Evolutionary conservation across 2,113 vertebrate genomes (phyloP), one percentile per base, ranked within the genome.

Genomic region (Protomyctophum bolini): DNA sequence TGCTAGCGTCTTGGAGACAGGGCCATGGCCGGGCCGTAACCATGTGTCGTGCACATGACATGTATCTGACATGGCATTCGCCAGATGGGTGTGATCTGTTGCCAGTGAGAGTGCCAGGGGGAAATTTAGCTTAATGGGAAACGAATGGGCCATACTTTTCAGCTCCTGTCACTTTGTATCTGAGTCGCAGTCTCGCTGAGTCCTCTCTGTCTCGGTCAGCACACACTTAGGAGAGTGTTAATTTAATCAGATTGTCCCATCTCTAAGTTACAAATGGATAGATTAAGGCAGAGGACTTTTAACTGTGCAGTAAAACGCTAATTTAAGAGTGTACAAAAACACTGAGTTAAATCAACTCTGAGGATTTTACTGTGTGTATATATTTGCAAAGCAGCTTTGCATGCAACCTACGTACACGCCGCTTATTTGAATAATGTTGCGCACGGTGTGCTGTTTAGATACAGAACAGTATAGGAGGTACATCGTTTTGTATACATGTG

Each of bases 301-400:
- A 41, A 41, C 3, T 41, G 33, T 41, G 33, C 33, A 41, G 33
- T 41, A 41, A 41, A 41, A 41, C 33, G 3, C 5, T 41, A 41
- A 41, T 41, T 41, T 41, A 41, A 41, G 33, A 41, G 33, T 41
- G 33, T 41, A 41, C 33, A 41, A 6, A 41, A 41, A 41, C 33
- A 41, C 33, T 41, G 33, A 41, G 33, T 41, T 41, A 41, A 41
- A 41, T 41, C 33, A 41, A 41, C 33, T 41, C 33, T 3, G 33
- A 41, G 33, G 33, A 6, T 41, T 41, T 41, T 41, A 41, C 33
- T 41, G 33, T 41, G n/a, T 10, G 41, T 63, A 81, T 86, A 82
- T 87, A 81, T 86, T 83, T 87, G 56, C 80, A 86, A 76, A 70
- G 9, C 50, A 69, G 66, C 49, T 89, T 88, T 90, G 83, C 73